These are phyloP conservation scores for Hirtodrosophila confusa DNA, from an alignment of 2,888 invertebrate species.

Conservation along the genomic window DNA sequence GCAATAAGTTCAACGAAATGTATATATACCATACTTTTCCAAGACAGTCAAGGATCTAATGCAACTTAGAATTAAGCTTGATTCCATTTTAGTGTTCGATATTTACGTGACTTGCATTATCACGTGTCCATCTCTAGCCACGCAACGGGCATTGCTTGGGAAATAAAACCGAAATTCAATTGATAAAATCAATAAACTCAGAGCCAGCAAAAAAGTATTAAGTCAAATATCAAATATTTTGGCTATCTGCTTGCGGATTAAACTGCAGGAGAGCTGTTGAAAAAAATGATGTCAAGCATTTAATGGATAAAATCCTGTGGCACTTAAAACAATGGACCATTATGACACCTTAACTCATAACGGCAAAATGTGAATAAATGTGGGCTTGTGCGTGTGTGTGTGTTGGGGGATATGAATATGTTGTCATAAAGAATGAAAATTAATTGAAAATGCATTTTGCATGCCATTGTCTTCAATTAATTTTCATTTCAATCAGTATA, in stretches of 20 bases:
- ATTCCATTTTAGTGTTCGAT: no score
- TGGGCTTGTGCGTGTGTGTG: slow-evolving; percentile 1
- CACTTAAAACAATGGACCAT: slow-evolving; percentile 68
- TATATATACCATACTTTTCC: no score
- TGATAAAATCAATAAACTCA: slow-evolving; percentile 43
- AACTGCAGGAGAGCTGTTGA: slow-evolving; percentile 27
- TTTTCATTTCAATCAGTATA: slow-evolving; percentile 67
- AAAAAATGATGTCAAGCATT: slow-evolving; percentile 40
- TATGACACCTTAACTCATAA: slow-evolving; percentile 77
- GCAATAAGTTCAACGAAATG: no score
- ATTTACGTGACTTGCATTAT: not conserved
- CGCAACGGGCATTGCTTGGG: not conserved
- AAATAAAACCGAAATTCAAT: slow-evolving; percentile 40
- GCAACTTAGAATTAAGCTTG: no score
- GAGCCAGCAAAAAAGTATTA: slow-evolving; percentile 18
- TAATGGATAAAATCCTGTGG: slow-evolving; percentile 60
- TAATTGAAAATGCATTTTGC: slow-evolving; percentile 76
- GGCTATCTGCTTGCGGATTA: slow-evolving; percentile 41
- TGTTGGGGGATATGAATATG: slow-evolving; percentile 33
- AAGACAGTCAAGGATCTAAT: no score
- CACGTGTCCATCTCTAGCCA: slow-evolving; percentile 20
- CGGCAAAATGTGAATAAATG: slow-evolving; percentile 41
- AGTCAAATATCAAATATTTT: slow-evolving; percentile 48
- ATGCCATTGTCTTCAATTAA: slow-evolving; percentile 77
- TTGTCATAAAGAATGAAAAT: slow-evolving; percentile 65